phyloP scores from a whole-genome alignment of 2,888 invertebrate genomes.

The Sclerodermus sp. region DNA sequence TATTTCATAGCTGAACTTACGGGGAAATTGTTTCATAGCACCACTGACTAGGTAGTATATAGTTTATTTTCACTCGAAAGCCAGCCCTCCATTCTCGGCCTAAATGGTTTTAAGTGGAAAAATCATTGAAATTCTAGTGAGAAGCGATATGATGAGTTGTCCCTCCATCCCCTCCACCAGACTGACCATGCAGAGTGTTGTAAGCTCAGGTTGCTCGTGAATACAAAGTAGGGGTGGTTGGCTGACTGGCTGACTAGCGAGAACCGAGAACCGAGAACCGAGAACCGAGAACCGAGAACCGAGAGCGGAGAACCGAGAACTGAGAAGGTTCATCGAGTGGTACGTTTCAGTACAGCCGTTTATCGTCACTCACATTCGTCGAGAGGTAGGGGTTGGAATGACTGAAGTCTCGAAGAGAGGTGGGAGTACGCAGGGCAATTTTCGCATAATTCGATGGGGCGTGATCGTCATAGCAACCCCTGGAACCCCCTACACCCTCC shows the following conservation, averaged over 20 bases:
- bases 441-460: constrained; percentile 56
- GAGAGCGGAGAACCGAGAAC: neutral
- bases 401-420: constrained; percentile 34
- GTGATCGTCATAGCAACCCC: constrained; percentile 58
- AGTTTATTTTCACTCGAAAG: too few species aligned
- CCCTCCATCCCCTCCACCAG: too few species aligned
- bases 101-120: too few species aligned
- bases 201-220: too few species aligned
- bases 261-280: neutral
- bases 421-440: constrained; percentile 51
- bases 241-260: neutral
- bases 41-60: too few species aligned
- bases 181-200: too few species aligned
- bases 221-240: too few species aligned
- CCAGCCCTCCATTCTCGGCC: too few species aligned
- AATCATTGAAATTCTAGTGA: too few species aligned
- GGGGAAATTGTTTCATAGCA: too few species aligned
- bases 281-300: neutral
- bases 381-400: constrained; percentile 30
- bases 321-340: constrained; percentile 18
- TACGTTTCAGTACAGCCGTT: constrained; percentile 29
- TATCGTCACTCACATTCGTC: constrained; percentile 47
- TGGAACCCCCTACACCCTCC: constrained; percentile 37
- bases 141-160: too few species aligned
- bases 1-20: too few species aligned